phyloP scores from a whole-genome alignment of 2,113 vertebrate species.

The Heteronetta atricapilla region DNA sequence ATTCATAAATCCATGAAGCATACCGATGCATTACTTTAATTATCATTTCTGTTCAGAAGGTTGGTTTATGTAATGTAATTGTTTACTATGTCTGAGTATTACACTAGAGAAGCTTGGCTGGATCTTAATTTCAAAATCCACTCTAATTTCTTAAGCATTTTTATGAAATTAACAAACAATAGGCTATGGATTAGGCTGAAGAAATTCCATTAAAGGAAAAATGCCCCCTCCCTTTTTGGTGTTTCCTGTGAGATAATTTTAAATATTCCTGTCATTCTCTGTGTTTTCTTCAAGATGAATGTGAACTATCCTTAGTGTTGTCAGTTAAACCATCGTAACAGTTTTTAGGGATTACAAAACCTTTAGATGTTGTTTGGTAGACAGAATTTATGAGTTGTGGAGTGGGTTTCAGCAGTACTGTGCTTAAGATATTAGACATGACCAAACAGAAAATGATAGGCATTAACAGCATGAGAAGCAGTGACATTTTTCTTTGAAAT shows the following conservation, averaged over 20 bases:
- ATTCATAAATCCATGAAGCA: conserved; percentile 92
- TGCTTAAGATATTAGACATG: neutral
- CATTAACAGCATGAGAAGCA: neutral
- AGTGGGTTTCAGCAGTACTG: neutral
- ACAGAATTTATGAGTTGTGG: neutral
- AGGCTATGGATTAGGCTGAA: neutral
- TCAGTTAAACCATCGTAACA: neutral
- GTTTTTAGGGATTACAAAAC: neutral
- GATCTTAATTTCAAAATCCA: conserved; percentile 49
- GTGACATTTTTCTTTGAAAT: conserved; percentile 22
- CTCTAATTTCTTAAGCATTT: conserved; percentile 38
- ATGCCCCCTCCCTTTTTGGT: neutral
- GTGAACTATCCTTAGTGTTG: neutral
- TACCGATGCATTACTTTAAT: conserved; percentile 90
- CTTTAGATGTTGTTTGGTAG: neutral
- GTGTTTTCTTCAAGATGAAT: conserved; percentile 21
- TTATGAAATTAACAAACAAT: conserved; percentile 11
- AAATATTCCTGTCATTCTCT: neutral
- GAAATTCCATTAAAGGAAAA: conserved; percentile 17
- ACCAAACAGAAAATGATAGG: conserved; percentile 6
- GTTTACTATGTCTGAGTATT: conserved; percentile 85
- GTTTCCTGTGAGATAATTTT: conserved; percentile 4
- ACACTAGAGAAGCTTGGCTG: conserved; percentile 37
- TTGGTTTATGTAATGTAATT: conserved; percentile 89
- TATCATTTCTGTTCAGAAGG: conserved; percentile 87